Percentiles rank a stretch among this genome's conserved stretches.
These are phyloP conservation scores for Stramonita haemastoma DNA, from an alignment of 2,888 invertebrate genomes.

Conservation along the genomic window DNA sequence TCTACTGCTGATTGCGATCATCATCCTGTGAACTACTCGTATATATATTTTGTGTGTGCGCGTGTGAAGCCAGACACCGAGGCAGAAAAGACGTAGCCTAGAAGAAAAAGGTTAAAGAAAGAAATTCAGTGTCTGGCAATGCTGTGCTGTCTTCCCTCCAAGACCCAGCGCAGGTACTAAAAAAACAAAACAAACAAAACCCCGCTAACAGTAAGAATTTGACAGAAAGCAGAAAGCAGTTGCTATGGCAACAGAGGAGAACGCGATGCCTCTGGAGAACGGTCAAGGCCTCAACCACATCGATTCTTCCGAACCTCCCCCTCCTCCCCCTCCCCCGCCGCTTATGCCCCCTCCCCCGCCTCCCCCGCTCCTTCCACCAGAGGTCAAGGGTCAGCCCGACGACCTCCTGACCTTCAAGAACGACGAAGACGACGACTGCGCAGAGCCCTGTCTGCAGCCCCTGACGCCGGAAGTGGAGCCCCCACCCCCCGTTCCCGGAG, in stretches of 20 bases:
- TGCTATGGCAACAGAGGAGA: neutral
- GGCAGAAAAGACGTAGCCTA: neutral
- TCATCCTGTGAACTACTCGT: too few relatives aligned
- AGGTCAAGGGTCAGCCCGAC: neutral
- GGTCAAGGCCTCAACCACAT: neutral
- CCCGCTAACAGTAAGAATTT: too few relatives aligned
- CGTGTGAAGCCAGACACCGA: too few relatives aligned
- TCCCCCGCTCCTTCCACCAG: neutral
- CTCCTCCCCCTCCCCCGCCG: neutral
- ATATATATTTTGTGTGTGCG: too few relatives aligned
- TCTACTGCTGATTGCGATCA: too few relatives aligned
- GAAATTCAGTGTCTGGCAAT: neutral
- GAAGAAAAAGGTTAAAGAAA: neutral
- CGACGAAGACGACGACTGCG: neutral
- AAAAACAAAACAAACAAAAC: too few relatives aligned
- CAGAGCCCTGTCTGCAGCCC: conserved; percentile 5
- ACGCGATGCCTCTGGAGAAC: neutral
- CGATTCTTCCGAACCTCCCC: neutral
- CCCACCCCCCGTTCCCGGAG: neutral
- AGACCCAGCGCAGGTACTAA: neutral
- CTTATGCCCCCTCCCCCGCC: neutral
- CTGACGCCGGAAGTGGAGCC: neutral
- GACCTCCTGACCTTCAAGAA: conserved; percentile 11
- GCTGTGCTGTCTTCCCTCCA: too few relatives aligned
- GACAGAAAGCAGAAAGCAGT: neutral